Evolutionary conservation across 2,113 vertebrate species (phyloP).

Genomic region (Lethenteron camtschaticum): DNA sequence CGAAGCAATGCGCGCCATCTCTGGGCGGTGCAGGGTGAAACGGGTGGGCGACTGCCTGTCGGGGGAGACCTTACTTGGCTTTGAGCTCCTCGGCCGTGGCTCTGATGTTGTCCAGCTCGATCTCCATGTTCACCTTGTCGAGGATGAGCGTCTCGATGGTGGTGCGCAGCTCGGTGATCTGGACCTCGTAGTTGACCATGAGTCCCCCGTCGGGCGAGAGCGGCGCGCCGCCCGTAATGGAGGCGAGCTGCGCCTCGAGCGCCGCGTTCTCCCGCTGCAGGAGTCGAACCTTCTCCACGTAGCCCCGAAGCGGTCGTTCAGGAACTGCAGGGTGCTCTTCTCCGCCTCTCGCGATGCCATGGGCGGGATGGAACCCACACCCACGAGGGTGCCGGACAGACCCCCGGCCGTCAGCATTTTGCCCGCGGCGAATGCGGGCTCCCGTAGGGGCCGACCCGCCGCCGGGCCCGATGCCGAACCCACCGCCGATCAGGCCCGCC

Average conservation of each 20-base stretch:
- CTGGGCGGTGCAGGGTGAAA: too few relatives aligned
- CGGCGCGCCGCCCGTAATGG: conserved; percentile 19
- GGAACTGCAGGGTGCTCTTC: conserved; percentile 17
- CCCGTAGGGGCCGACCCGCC: conserved; percentile 9
- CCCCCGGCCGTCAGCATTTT: conserved; percentile 12
- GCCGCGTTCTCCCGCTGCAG: conserved; percentile 20
- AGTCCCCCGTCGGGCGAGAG: conserved; percentile 13
- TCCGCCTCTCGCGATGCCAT: conserved; percentile 16
- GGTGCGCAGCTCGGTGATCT: conserved; percentile 17
- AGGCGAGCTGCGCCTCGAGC: conserved; percentile 20
- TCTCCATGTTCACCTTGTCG: conserved; percentile 21
- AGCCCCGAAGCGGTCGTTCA: conserved; percentile 22
- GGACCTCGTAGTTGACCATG: conserved; percentile 17
- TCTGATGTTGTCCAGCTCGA: conserved; percentile 21
- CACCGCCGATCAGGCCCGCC: background rate
- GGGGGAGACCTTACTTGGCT: conserved; percentile 17
- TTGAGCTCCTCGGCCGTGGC: conserved; percentile 22
- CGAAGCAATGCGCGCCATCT: too few relatives aligned
- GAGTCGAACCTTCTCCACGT: conserved; percentile 18
- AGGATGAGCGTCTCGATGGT: conserved; percentile 19
- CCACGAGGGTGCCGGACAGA: background rate
- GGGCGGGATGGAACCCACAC: conserved; percentile 10
- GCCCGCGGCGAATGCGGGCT: conserved; percentile 21
- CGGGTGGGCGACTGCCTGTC: too few relatives aligned
- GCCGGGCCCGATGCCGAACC: background rate